Evolutionary conservation across 2,888 invertebrate genomes (phyloP).

Genomic region (Watsonalla binaria): DNA sequence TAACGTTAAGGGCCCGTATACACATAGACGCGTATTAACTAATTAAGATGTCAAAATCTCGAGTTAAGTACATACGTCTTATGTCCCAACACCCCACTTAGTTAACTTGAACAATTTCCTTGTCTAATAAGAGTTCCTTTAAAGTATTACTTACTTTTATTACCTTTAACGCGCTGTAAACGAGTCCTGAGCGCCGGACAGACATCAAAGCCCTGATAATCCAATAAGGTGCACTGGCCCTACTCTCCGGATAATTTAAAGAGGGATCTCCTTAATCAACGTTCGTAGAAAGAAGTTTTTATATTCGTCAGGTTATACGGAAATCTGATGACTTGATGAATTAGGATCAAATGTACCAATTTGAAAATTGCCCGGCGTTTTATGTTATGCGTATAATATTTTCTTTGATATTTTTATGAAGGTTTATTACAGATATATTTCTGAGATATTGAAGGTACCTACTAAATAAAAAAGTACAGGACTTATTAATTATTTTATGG

Average conservation of each 20-base stretch:
- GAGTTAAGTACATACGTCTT: background rate
- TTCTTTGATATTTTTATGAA: background rate
- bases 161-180: constrained; percentile 58
- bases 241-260: constrained; percentile 57
- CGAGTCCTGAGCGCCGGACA: constrained; percentile 43
- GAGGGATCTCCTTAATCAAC: constrained; percentile 61
- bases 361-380: background rate
- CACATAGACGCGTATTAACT: no score
- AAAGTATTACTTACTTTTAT: constrained; percentile 67
- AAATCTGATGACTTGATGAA: constrained; percentile 46
- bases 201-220: constrained; percentile 71
- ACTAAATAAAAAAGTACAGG: no score
- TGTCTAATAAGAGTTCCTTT: constrained; percentile 50
- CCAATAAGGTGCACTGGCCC: constrained; percentile 67
- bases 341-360: constrained; percentile 35
- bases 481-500: no score
- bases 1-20: no score
- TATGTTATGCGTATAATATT: background rate
- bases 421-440: no score
- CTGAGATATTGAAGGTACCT: no score
- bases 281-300: constrained; percentile 49
- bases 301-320: constrained; percentile 54
- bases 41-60: background rate
- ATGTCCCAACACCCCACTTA: constrained; percentile 41
- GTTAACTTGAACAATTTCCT: constrained; percentile 56